phyloP scores from a whole-genome alignment of 1,140 invertebrate species.

The Drosophila mojavensis region DNA sequence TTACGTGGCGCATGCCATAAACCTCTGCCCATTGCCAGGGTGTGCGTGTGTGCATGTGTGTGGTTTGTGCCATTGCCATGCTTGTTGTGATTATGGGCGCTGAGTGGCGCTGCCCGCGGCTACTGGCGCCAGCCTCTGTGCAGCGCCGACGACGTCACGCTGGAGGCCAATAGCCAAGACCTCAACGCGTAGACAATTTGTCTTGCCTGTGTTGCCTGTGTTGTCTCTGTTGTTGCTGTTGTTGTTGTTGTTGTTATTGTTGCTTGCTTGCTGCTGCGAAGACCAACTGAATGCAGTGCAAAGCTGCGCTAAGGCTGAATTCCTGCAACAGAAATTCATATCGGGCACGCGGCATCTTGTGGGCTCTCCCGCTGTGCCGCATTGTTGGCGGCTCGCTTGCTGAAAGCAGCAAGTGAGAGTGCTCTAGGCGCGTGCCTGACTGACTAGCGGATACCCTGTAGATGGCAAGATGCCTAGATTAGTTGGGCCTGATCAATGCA shows the following conservation, averaged over 20 bases:
- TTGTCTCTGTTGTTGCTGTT: slow-evolving; percentile 27
- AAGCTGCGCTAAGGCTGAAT: slow-evolving; percentile 13
- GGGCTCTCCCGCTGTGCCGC: slow-evolving; percentile 53
- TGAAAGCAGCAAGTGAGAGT: slow-evolving; percentile 35
- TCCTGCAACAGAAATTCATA: slow-evolving; percentile 21
- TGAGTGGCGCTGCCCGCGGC: slow-evolving; percentile 61
- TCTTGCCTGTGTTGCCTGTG: slow-evolving; percentile 61
- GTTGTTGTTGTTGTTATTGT: slow-evolving; percentile 38
- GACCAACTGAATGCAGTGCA: slow-evolving; percentile 34
- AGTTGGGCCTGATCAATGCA: too few relatives aligned
- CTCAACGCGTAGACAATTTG: slow-evolving; percentile 81
- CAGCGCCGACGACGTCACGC: slow-evolving; percentile 70
- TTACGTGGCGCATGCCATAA: slow-evolving; percentile 75
- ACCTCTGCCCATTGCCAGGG: slow-evolving; percentile 53
- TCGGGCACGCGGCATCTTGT: slow-evolving; percentile 20
- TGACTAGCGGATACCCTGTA: neutral
- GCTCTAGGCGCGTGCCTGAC: neutral
- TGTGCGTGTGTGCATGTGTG: slow-evolving; percentile 26
- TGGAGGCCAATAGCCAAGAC: slow-evolving; percentile 80
- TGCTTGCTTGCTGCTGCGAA: slow-evolving; percentile 32
- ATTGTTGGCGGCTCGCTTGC: slow-evolving; percentile 33
- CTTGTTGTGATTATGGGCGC: slow-evolving; percentile 62
- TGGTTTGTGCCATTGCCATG: slow-evolving; percentile 50
- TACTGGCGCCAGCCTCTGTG: slow-evolving; percentile 53
- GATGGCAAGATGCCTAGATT: too few relatives aligned